phyloP scores from a whole-genome alignment of 2,113 vertebrate genomes.

The pig (Sus scrofa) region DNA sequence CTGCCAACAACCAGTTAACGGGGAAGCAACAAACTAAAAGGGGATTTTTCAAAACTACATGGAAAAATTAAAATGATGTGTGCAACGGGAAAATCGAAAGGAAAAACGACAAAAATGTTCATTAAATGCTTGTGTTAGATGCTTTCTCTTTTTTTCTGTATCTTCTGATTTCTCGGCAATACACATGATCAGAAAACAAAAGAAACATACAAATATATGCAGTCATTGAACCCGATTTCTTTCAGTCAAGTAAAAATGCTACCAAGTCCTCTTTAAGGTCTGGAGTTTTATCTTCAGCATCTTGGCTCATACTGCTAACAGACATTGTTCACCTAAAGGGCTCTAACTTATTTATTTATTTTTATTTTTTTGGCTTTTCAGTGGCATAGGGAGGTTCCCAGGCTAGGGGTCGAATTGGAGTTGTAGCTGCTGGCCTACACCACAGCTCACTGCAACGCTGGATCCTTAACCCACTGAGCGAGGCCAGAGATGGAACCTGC shows the following conservation, averaged over 20 bases:
- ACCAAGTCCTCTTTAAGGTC: not conserved
- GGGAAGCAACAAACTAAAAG: not conserved
- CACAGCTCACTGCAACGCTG: too few species aligned
- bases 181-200: not conserved
- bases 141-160: not conserved
- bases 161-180: constrained; percentile 8
- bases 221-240: not conserved
- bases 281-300: not conserved
- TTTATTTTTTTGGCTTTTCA: too few species aligned
- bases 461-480: too few species aligned
- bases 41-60: not conserved
- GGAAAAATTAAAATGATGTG: not conserved
- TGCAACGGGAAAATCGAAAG: not conserved
- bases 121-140: not conserved
- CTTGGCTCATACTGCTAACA: not conserved
- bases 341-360: too few species aligned
- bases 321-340: not conserved
- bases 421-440: too few species aligned
- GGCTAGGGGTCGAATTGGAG: too few species aligned
- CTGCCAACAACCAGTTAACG: not conserved
- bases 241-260: not conserved
- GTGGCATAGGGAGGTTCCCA: too few species aligned
- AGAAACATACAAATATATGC: not conserved
- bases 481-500: too few species aligned
- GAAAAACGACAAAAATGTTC: not conserved